Percentiles rank a stretch among this genome's conserved stretches.
Conservation (phyloP, 2,113 vertebrate species). For the Paratilapia polleni region DNA sequence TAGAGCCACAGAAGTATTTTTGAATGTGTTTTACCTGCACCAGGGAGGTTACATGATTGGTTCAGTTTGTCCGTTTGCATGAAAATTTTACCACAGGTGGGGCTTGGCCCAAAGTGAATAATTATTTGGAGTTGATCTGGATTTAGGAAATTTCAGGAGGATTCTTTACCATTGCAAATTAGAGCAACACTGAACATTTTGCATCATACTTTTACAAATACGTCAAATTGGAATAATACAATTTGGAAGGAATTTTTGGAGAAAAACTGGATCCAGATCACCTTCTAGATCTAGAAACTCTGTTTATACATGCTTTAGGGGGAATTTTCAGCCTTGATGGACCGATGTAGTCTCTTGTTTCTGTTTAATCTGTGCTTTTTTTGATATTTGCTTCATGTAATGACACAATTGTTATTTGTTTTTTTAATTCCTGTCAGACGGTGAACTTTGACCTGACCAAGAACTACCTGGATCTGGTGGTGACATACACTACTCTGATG, state of each 20-base stretch:
- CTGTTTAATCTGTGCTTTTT: not conserved
- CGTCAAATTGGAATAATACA: not conserved
- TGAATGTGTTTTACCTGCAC: accelerated
- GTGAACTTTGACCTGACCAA: constrained; percentile 99
- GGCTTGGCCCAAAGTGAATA: not conserved
- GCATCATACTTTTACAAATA: not conserved
- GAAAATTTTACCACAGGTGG: not conserved
- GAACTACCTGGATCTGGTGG: constrained; percentile 98
- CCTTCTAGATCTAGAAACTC: accelerated
- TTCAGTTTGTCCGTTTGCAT: not conserved
- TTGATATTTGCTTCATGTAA: constrained; percentile 80
- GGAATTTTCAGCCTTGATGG: not conserved
- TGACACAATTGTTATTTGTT: not conserved
- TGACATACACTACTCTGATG: constrained; percentile 98
- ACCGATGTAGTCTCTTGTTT: not conserved
- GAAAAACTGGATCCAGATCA: not conserved
- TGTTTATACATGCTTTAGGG: not conserved
- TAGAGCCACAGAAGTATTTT: not conserved
- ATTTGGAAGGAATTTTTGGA: not conserved
- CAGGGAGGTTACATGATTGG: not conserved
- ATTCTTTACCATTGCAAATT: not conserved
- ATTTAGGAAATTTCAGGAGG: not conserved
- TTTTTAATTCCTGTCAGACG: constrained; percentile 80
- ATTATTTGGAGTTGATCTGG: not conserved
- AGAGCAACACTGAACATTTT: not conserved